Evolutionary conservation across 2,113 vertebrate genomes (phyloP).

Genomic region (Chamaea fasciata): DNA sequence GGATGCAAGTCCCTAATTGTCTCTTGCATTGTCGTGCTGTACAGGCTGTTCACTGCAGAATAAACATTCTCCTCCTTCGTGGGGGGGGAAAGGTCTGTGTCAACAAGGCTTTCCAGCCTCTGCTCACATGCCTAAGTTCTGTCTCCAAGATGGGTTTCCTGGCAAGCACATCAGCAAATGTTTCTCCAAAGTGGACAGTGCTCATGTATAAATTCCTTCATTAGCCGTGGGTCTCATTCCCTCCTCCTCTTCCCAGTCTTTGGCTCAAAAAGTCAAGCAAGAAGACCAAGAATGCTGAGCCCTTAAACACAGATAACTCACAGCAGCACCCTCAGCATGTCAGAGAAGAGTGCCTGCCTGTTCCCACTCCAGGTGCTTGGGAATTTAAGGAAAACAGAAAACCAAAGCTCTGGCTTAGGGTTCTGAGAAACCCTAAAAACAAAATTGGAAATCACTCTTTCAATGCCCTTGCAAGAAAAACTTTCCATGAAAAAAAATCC

Average conservation of each 20-base stretch:
- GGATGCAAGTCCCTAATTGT: neutral
- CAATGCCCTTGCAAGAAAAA: neutral
- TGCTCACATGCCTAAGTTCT: neutral
- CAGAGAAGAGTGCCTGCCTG: neutral
- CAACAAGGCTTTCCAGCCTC: neutral
- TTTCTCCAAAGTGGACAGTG: neutral
- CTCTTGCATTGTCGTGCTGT: neutral
- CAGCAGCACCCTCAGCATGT: neutral
- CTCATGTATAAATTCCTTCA: constrained; percentile 4
- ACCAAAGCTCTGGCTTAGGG: neutral
- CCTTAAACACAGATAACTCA: neutral
- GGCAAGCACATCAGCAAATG: neutral
- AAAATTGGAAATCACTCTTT: neutral
- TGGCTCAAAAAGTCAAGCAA: neutral
- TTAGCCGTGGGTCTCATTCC: neutral
- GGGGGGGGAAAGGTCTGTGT: neutral
- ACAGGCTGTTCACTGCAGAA: neutral
- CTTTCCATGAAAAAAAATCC: neutral
- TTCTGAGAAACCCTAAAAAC: neutral
- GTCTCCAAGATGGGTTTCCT: neutral
- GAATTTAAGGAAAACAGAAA: neutral
- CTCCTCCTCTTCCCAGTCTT: neutral
- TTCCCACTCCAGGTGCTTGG: neutral
- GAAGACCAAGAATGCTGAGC: neutral
- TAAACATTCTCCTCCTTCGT: constrained; percentile 10